phyloP scores from a whole-genome alignment of 2,113 vertebrate species.

The Dasypus novemcinctus region DNA sequence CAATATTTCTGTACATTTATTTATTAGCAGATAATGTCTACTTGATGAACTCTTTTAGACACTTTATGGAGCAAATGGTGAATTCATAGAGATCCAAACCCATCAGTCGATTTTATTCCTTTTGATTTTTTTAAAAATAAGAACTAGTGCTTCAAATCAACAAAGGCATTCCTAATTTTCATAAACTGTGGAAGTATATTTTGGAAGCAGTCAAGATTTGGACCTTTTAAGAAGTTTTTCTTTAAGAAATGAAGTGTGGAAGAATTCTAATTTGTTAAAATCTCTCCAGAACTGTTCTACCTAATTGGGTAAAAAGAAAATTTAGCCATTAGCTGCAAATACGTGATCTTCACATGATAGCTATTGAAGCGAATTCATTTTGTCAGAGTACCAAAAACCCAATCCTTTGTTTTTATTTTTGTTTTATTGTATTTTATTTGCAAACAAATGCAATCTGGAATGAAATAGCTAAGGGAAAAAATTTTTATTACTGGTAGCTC shows the following conservation, averaged over 20 bases:
- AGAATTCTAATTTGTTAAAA: not conserved
- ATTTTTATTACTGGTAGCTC: not conserved
- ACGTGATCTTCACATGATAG: not conserved
- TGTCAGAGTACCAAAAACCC: not conserved
- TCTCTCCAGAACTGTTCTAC: not conserved
- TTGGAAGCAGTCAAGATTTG: not conserved
- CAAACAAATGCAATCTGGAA: not conserved
- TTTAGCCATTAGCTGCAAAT: not conserved
- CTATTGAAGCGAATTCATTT: not conserved
- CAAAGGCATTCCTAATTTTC: not conserved
- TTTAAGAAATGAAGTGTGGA: not conserved
- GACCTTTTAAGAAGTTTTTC: not conserved
- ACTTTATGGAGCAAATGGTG: not conserved
- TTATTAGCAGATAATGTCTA: not conserved
- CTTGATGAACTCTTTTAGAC: not conserved
- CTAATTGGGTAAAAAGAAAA: not conserved
- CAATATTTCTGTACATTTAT: not conserved
- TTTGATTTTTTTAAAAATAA: not conserved
- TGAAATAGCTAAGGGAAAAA: not conserved
- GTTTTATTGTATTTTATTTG: not conserved
- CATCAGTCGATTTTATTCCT: not conserved
- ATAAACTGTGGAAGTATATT: not conserved
- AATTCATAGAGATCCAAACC: not conserved
- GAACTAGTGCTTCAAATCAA: not conserved
- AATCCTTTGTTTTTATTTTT: not conserved